Percentiles rank a stretch among this genome's conserved stretches.
Evolutionary conservation across 2,888 invertebrate species (phyloP).

Genomic region (Frankliniella intonsa): DNA sequence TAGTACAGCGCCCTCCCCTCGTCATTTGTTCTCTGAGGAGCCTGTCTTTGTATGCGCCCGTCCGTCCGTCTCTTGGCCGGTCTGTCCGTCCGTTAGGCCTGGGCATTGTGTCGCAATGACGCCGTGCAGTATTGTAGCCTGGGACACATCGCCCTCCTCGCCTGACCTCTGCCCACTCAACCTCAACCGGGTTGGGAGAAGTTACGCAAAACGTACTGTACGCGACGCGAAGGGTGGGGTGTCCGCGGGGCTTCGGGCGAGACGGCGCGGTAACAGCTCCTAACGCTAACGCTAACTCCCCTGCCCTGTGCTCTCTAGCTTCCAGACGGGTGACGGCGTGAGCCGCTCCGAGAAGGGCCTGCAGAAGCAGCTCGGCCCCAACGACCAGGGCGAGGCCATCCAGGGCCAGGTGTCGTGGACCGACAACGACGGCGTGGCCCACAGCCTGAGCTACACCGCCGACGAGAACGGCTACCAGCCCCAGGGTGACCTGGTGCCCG

Average conservation of each 20-base stretch:
- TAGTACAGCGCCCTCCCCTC: neutral
- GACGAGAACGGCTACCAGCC: conserved; percentile 20
- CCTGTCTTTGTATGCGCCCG: no score
- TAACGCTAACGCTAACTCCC: no score
- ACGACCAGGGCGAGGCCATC: conserved; percentile 14
- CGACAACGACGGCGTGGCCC: neutral
- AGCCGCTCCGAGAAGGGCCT: conserved; percentile 21
- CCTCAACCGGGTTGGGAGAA: neutral
- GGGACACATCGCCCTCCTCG: neutral
- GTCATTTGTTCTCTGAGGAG: no score
- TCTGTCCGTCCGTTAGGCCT: no score
- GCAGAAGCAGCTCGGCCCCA: conserved; percentile 17
- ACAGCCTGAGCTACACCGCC: neutral
- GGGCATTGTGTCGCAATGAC: neutral
- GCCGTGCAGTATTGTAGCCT: neutral
- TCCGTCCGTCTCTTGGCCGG: no score
- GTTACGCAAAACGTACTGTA: neutral
- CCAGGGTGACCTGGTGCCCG: conserved; percentile 12
- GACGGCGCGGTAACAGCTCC: no score
- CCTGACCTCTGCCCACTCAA: neutral
- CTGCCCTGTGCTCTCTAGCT: neutral
- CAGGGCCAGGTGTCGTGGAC: conserved; percentile 20
- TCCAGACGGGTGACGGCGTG: conserved; percentile 14
- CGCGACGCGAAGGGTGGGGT: no score
- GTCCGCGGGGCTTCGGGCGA: no score